Percentiles rank a stretch among this genome's conserved stretches.
These are phyloP conservation scores for Ursus arctos DNA, from an alignment of 2,113 vertebrate genomes.

Conservation along the genomic window DNA sequence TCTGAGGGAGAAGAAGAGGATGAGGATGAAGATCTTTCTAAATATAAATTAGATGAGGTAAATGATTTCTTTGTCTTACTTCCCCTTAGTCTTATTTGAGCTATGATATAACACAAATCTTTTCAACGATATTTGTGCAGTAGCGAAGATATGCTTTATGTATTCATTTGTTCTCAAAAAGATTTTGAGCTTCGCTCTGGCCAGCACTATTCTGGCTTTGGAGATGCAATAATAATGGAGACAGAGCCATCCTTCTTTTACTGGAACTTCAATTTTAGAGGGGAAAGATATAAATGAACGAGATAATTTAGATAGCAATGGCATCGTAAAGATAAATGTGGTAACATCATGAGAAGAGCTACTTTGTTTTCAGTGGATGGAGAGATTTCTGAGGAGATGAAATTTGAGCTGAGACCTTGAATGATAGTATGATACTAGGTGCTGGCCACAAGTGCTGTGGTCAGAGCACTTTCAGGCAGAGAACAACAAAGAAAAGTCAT, in stretches of 20 bases:
- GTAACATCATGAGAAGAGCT: background rate
- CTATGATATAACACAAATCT: background rate
- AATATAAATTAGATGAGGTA: conserved; percentile 97
- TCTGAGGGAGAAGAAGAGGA: conserved; percentile 96
- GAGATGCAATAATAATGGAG: background rate
- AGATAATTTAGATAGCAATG: background rate
- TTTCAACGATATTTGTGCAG: background rate
- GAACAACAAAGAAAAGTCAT: background rate
- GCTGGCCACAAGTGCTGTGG: background rate
- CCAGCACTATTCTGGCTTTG: background rate
- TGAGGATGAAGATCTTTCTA: conserved; percentile 98
- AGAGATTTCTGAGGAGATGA: background rate
- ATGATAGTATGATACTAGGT: background rate
- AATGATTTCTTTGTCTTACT: background rate
- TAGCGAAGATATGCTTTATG: background rate
- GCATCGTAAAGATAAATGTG: background rate
- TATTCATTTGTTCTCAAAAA: background rate
- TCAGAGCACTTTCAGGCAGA: background rate
- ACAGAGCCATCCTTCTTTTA: background rate
- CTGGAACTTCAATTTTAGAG: background rate
- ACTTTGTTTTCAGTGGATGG: background rate
- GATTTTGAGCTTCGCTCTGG: background rate
- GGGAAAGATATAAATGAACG: background rate
- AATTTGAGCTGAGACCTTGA: conserved; percentile 8
- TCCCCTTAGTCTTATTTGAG: background rate